Evolutionary conservation across 1,140 invertebrate species (phyloP), one percentile per base, ranked within the genome.

Genomic region (Dysdera silvatica): DNA sequence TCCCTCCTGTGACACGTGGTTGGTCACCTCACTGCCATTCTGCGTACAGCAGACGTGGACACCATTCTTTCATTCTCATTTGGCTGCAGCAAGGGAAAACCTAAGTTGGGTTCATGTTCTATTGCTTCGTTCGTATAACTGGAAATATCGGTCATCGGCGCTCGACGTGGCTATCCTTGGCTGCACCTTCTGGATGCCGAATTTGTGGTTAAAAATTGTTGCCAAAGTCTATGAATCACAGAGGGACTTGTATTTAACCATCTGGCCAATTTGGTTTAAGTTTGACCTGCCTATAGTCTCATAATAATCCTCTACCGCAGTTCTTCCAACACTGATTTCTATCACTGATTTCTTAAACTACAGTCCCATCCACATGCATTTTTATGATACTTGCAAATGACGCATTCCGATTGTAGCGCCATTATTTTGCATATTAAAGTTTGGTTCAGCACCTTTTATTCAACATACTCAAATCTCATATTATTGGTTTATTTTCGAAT

Each of bases 211-310:
- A 26, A 28, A 5, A 26, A 49, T 49, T 49, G 47, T 49, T 26
- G 47, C 47, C 47, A 23, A 49, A 49, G 47, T 49, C 47, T 26
- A 49, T 49, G 47, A 49, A 49, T n/a, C 18, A 26, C 5, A 26
- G 47, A 49, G 8, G 47, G 47, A 31, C 47, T 26, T 6, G 6
- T 26, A 49, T 49, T 28, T 24, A 43, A 7, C 6, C 41, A 43
- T 43, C 5, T 6, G 16, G 5, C 41, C 41, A 43, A 5, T 43
- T 43, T 20, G n/a, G 16, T 4, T 20, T 43, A 20, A 43, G 16
- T 43, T 43, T 43, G 6, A 18, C 41, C 23, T 43, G 41, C 41
- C 41, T 43, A 16, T 43, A n/a, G 41, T n/a, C 41, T 43, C n/a
- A 6, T 20, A 43, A 43, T 43, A 43, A 20, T 5, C 23, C 41